Evolutionary conservation across 2,888 invertebrate species (phyloP), one percentile per base, ranked within the genome.

Genomic region (Drosophila anomelani): DNA sequence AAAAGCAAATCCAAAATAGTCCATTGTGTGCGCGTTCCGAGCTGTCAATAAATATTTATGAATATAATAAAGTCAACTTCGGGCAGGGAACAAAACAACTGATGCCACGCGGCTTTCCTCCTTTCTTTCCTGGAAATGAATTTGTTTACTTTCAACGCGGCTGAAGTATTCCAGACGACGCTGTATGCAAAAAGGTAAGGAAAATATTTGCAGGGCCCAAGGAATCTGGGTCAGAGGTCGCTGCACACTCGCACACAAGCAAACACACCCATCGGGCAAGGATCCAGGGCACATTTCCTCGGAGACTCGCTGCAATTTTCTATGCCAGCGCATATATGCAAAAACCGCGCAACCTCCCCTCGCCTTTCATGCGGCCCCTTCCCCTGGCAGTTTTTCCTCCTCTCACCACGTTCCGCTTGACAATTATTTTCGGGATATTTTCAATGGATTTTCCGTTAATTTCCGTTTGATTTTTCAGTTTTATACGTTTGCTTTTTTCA

Each of bases 31-130:
- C 53, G 3, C 41, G 12, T 15, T 17, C 29, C 20, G 62, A 81
- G 81, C 88, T 86, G 88, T 88, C 86, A 86, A 82, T 84, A 82
- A 81, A 82, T 79, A 86, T 86, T 86, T 81, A 76, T 77, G 76
- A 82, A 82, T 85, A 86, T 80, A 81, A 80, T 77, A 77, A 88
- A 88, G 86, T 86, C 86, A 85, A 80, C 56, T 74, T 46, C 38
- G 60, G 59, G 57, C 78, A 17, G 56, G 44, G 32, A 78, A 78
- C 70, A 77, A 73, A 75, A 56, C 62, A 39, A 46, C 32, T 39
- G 53, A 71, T 43, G 72, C 72, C 72, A 72, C 53, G 72, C 72
- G 63, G 61, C 69, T 71, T 72, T 72, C 32, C 49, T 49, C 26
- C 34, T 62, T 46, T 43, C 20, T 43, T 38, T 34, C 26, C 39